Conservation (phyloP, 2,797 vertebrate species). For the Glyptemys insculpta region DNA sequence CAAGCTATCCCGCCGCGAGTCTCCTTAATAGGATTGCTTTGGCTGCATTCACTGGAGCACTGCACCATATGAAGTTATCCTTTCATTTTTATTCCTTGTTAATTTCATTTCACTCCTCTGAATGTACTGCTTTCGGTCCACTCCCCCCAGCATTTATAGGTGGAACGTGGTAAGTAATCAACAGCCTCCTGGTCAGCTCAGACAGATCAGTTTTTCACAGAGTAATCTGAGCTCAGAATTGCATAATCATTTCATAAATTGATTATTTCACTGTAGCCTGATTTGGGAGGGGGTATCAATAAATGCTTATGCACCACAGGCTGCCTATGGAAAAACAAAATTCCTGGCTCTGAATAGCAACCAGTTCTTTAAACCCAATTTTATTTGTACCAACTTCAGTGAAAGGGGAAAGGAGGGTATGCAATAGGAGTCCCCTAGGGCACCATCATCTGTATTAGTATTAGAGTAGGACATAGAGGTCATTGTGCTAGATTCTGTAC, state of each 20-base stretch:
- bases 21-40: background rate
- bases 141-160: background rate
- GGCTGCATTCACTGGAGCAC: background rate
- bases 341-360: background rate
- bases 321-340: background rate
- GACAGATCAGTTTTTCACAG: background rate
- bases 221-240: background rate
- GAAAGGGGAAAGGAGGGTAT: background rate
- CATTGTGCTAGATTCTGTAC: background rate
- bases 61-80: background rate
- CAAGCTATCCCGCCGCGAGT: rapidly evolving
- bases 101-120: background rate
- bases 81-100: background rate
- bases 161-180: rapidly evolving
- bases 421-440: background rate
- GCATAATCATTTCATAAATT: background rate
- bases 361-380: background rate
- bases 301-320: background rate
- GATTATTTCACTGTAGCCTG: constrained; percentile 11
- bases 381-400: rapidly evolving
- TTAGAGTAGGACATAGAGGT: rapidly evolving
- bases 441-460: rapidly evolving
- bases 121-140: background rate
- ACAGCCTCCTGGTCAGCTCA: background rate
- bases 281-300: background rate